These are phyloP conservation scores for Oligia latruncula DNA, from an alignment of 2,888 invertebrate genomes.

Conservation along the genomic window DNA sequence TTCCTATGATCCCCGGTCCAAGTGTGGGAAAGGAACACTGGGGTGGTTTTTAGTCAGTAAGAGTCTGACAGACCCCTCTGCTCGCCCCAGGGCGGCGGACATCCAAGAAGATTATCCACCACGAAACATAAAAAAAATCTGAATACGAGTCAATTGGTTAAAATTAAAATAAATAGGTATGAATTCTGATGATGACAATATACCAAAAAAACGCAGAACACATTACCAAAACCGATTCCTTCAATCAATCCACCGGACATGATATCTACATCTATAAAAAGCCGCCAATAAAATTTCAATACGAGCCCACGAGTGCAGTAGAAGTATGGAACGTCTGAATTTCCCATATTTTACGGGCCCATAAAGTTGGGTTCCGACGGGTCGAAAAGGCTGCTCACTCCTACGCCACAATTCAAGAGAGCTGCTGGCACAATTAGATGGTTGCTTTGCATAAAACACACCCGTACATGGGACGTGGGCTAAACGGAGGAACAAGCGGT, in stretches of 20 bases:
- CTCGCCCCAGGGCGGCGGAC: too few relatives aligned
- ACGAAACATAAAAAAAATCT: not conserved
- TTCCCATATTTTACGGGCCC: slow-evolving; percentile 71
- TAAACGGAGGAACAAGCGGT: slow-evolving; percentile 66
- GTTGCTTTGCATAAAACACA: slow-evolving; percentile 84
- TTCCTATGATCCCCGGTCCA: not conserved
- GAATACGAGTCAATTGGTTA: not conserved
- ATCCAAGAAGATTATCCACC: too few relatives aligned
- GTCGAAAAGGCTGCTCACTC: slow-evolving; percentile 75
- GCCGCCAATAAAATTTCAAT: slow-evolving; percentile 58
- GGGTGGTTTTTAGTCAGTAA: not conserved
- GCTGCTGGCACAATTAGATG: slow-evolving; percentile 81
- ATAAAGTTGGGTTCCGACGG: slow-evolving; percentile 69
- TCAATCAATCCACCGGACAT: slow-evolving; percentile 42
- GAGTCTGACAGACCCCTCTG: not conserved
- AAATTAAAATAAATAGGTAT: not conserved
- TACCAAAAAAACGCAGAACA: not conserved
- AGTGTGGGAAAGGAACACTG: not conserved
- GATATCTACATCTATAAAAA: slow-evolving; percentile 54
- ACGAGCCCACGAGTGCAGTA: slow-evolving; percentile 49
- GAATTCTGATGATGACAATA: not conserved
- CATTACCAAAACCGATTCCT: slow-evolving; percentile 17
- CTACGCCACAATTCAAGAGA: slow-evolving; percentile 75
- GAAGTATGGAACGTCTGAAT: slow-evolving; percentile 57
- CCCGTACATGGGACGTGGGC: slow-evolving; percentile 63